These are phyloP conservation scores for Drosophila niveifrons DNA, from an alignment of 2,888 invertebrate species.

Conservation along the genomic window DNA sequence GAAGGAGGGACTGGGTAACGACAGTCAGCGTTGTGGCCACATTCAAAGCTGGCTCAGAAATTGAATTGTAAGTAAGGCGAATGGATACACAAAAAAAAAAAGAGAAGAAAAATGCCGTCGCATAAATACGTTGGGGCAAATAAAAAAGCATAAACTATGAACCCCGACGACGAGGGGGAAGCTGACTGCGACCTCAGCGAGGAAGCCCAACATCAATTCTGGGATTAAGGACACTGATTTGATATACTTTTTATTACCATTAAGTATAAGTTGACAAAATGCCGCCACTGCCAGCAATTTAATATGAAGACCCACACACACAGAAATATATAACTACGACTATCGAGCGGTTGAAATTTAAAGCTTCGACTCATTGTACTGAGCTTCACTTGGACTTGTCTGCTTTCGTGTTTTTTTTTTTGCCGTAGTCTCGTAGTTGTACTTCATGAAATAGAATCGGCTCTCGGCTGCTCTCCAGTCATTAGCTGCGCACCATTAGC, in stretches of 20 bases:
- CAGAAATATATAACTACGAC: background rate
- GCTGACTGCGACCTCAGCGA: constrained; percentile 33
- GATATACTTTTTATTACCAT: constrained; percentile 83
- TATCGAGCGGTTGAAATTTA: constrained; percentile 69
- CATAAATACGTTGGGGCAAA: constrained; percentile 70
- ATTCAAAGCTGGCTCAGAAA: constrained; percentile 62
- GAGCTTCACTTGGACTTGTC: constrained; percentile 6
- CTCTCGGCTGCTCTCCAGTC: constrained; percentile 61
- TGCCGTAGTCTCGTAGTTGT: constrained; percentile 7
- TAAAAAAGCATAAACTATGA: constrained; percentile 58
- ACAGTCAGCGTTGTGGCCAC: constrained; percentile 51
- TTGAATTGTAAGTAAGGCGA: constrained; percentile 77
- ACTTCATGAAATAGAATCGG: constrained; percentile 45
- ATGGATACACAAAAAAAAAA: too few species aligned
- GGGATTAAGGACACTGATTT: constrained; percentile 83
- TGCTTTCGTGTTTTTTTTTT: too few species aligned
- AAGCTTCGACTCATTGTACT: constrained; percentile 47
- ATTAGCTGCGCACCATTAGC: constrained; percentile 83
- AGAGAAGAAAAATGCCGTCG: constrained; percentile 62
- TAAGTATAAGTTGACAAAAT: constrained; percentile 74
- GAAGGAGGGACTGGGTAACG: background rate
- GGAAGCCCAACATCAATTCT: constrained; percentile 80
- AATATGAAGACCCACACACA: constrained; percentile 38
- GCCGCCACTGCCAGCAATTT: constrained; percentile 60
- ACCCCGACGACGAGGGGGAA: constrained; percentile 26